Conservation (phyloP, 2,797 vertebrate genomes). For the Lophius americanus region DNA sequence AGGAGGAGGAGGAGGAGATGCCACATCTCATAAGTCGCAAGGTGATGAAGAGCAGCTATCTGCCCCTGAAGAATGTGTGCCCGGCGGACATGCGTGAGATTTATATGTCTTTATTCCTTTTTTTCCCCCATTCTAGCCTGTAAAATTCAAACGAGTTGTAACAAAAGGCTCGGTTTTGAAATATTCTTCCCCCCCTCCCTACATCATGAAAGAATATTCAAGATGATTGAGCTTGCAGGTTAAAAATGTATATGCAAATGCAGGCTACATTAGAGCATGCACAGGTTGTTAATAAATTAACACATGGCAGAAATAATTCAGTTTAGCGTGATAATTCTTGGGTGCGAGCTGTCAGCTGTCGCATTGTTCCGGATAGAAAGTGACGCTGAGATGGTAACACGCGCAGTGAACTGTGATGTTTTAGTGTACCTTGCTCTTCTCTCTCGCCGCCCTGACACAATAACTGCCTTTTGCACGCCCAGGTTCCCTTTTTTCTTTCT, state of each 20-base stretch:
- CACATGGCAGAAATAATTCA: conserved; percentile 96
- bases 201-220: conserved; percentile 74
- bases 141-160: conserved; percentile 65
- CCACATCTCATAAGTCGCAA: conserved; percentile 73
- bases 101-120: conserved; percentile 65
- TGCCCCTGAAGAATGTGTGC: conserved; percentile 79
- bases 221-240: conserved; percentile 78
- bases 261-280: conserved; percentile 85
- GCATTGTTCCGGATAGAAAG: conserved; percentile 85
- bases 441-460: conserved; percentile 72
- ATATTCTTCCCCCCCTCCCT: conserved; percentile 45
- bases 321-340: conserved; percentile 92
- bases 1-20: conserved; percentile 59
- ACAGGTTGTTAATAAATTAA: conserved; percentile 92
- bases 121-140: conserved; percentile 48
- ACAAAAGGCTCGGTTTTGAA: conserved; percentile 70
- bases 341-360: conserved; percentile 91
- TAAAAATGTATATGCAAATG: conserved; percentile 90
- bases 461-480: conserved; percentile 75
- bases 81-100: conserved; percentile 73
- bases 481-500: conserved; percentile 49
- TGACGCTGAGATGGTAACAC: conserved; percentile 85
- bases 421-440: conserved; percentile 78
- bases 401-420: conserved; percentile 85
- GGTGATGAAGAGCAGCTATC: conserved; percentile 77